A percentile compares a stretch with the other conserved stretches of the same genome.
Conservation (phyloP, 2,113 vertebrate species). For the Thomomys bottae region DNA sequence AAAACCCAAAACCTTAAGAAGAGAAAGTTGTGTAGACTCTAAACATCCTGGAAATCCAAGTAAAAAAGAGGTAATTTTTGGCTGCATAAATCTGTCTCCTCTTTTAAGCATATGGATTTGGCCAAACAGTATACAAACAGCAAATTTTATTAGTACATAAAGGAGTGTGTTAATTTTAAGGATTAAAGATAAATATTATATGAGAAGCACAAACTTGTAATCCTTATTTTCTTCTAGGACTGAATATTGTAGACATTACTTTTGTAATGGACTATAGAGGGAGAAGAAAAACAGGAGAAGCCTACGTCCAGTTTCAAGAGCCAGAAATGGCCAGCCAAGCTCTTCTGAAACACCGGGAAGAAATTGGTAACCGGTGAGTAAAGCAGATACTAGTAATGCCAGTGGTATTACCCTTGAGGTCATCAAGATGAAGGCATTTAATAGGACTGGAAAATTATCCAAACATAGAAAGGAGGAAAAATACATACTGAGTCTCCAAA, state of each 20-base stretch:
- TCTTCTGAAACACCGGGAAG: slow-evolving; percentile 87
- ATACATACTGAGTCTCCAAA: neutral
- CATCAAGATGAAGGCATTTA: neutral
- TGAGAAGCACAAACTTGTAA: slow-evolving; percentile 14
- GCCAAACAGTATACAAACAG: neutral
- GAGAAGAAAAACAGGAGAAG: slow-evolving; percentile 89
- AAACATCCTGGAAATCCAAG: neutral
- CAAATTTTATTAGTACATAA: neutral
- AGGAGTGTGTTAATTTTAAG: neutral
- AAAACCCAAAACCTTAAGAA: neutral
- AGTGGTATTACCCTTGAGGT: neutral
- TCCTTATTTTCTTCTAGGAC: slow-evolving; percentile 79
- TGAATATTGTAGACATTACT: slow-evolving; percentile 85
- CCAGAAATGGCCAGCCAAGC: slow-evolving; percentile 90
- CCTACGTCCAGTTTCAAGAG: slow-evolving; percentile 92
- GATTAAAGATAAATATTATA: neutral
- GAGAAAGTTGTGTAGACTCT: neutral
- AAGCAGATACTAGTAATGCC: neutral
- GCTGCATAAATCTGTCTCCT: neutral
- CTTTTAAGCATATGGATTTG: neutral
- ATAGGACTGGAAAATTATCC: neutral
- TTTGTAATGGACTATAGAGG: slow-evolving; percentile 88
- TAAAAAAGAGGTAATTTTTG: neutral
- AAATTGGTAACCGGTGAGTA: slow-evolving; percentile 92
- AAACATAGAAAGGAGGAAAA: neutral